Evolutionary conservation across 2,797 vertebrate genomes (phyloP).

Genomic region (Crax fasciolata): DNA sequence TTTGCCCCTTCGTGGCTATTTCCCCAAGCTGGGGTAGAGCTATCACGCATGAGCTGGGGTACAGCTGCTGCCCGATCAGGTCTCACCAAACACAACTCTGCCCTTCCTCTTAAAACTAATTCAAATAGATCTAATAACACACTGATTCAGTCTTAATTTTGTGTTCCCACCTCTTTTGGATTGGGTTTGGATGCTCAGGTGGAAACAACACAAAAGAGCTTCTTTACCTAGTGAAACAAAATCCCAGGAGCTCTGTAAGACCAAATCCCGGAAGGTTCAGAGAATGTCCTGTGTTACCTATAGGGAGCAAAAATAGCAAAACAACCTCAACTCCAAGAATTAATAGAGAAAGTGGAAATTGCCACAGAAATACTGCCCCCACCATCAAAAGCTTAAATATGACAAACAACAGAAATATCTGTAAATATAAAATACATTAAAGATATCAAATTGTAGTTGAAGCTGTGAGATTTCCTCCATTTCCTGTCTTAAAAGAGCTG

Average conservation of each 20-base stretch:
- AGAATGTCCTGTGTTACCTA: background rate
- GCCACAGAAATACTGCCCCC: background rate
- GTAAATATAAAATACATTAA: background rate
- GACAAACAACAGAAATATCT: background rate
- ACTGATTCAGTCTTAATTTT: constrained; percentile 16
- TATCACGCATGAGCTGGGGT: background rate
- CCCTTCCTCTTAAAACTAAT: background rate
- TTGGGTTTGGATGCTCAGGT: background rate
- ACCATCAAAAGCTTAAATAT: background rate
- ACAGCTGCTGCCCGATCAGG: background rate
- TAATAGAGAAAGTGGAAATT: background rate
- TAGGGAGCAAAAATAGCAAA: background rate
- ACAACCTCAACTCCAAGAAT: background rate
- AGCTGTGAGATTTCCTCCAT: background rate
- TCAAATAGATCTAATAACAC: background rate
- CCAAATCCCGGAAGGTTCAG: background rate
- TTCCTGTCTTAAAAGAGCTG: background rate
- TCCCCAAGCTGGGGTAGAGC: background rate
- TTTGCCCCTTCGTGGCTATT: background rate
- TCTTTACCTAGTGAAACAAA: background rate
- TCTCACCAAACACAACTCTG: background rate
- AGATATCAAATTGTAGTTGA: background rate
- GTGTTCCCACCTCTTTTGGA: background rate
- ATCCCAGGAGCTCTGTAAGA: background rate
- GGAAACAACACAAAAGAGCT: background rate